Conservation (phyloP, 2,888 invertebrate genomes). For the Torymus auratus region DNA sequence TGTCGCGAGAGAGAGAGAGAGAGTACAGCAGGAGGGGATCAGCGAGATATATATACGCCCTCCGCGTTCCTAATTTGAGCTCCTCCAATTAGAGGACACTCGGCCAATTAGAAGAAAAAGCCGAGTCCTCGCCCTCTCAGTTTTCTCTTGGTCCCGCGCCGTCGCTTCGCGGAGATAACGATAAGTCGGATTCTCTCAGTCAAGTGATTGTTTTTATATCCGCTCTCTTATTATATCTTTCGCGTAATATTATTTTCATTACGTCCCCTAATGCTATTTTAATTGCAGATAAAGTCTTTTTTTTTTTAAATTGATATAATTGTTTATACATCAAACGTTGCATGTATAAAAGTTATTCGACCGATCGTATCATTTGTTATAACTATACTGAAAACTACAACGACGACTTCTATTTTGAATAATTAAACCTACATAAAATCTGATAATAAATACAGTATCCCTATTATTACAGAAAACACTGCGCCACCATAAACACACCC, state of each 20-base stretch:
- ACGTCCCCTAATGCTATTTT: no score
- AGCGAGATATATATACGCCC: not conserved
- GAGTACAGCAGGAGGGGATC: not conserved
- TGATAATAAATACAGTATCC: no score
- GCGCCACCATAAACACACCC: not conserved
- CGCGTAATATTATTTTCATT: no score
- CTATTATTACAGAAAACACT: not conserved
- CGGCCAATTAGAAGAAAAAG: slow-evolving; percentile 38
- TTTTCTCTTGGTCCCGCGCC: no score
- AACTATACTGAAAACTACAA: no score
- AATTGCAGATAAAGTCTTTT: no score
- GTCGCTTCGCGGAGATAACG: not conserved
- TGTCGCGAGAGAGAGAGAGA: slow-evolving; percentile 14
- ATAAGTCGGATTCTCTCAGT: slow-evolving; percentile 16
- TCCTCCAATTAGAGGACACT: slow-evolving; percentile 41
- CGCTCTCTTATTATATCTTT: not conserved
- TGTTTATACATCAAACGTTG: no score
- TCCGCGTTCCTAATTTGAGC: slow-evolving; percentile 32
- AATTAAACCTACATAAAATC: no score
- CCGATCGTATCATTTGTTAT: no score
- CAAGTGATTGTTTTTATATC: not conserved
- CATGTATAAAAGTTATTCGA: no score
- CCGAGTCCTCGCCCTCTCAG: no score
- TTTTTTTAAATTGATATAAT: not conserved
- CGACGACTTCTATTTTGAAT: no score